These are phyloP conservation scores for Tetraodon nigroviridis DNA, from an alignment of 2,113 vertebrate genomes.

Conservation along the genomic window DNA sequence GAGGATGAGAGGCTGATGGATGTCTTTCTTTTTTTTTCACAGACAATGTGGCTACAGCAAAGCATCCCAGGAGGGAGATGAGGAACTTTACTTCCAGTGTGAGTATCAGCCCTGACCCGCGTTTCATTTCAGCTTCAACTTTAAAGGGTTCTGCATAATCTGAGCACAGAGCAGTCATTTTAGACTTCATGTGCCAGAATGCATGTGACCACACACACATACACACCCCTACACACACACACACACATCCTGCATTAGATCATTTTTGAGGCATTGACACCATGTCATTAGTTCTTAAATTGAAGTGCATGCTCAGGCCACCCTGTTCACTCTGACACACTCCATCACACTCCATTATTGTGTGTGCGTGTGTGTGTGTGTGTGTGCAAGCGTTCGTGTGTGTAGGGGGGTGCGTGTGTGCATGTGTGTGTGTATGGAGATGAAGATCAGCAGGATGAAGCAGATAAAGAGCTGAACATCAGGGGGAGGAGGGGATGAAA, in stretches of 20 bases:
- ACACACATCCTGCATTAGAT: constrained; percentile 8
- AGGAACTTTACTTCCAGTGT: constrained; percentile 92
- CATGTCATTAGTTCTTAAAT: constrained; percentile 56
- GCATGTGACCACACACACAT: constrained; percentile 4
- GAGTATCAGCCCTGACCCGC: constrained; percentile 57
- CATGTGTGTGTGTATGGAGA: constrained; percentile 30
- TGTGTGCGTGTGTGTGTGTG: constrained; percentile 6
- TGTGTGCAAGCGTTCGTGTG: constrained; percentile 14
- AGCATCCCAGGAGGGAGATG: constrained; percentile 86
- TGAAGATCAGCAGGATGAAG: constrained; percentile 36
- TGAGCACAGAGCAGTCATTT: neutral
- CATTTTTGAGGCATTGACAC: constrained; percentile 26
- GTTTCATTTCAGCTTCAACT: neutral
- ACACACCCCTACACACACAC: neutral
- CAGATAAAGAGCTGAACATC: constrained; percentile 22
- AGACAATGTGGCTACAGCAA: constrained; percentile 91
- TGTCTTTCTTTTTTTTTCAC: constrained; percentile 38
- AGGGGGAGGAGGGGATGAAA: neutral
- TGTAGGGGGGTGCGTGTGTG: constrained; percentile 21
- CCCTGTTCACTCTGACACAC: constrained; percentile 30
- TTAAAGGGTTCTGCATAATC: constrained; percentile 1
- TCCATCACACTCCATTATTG: constrained; percentile 33
- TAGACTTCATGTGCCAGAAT: neutral
- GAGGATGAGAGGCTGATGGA: constrained; percentile 31
- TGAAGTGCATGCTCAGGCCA: constrained; percentile 34